Evolutionary conservation across 2,888 invertebrate genomes (phyloP), one percentile per base, ranked within the genome.

Genomic region (Digitonthophagus gazella): DNA sequence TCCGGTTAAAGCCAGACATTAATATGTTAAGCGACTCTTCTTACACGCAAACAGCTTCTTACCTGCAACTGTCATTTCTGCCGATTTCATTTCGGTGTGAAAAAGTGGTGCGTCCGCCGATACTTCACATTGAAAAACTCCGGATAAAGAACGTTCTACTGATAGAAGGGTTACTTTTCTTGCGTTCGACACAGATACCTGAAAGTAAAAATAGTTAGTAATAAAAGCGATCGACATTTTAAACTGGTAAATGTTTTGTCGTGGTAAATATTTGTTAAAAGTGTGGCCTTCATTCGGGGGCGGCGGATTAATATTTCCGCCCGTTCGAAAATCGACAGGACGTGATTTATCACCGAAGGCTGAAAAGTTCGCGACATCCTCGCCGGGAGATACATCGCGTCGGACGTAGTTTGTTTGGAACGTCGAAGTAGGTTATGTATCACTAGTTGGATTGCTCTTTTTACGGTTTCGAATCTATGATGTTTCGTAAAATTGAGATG

Each of bases 61-160:
- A 91, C 91, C 91, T 72, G 89, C 90, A 64, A 91, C 89, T 73
- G 88, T 88, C 80, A 91, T 87, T 5, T 85, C 85, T 2, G 89
- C 87, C 0, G 86, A 84, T 75, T 86, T 82, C 76, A 89, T 88
- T 74, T 87, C 86, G 0, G 91, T 91, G 81, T 91, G 90, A 80
- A 90, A 91, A 64, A 87, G 83, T 0, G 91, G 91, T 0, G 87
- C 87, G 75, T 91, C 91, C 0, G 90, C 91, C 0, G 91, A 89
- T 67, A 91, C 91, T 78, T 91, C 91, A 80, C 91, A 92, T 81
- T 89, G 90, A 84, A 90, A 92, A 73, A 84, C 82, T 1, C 91
- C 91, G 69, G 90, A 88, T 73, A 90, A 85, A 11, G 88, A 86
- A 61, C 89, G 85, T 76, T 88, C 88, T 76, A 91, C 86, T 76